These are phyloP conservation scores for Isaurus tuberculatus DNA, from an alignment of 92 coral and sea anemone species.

Conservation along the genomic window DNA sequence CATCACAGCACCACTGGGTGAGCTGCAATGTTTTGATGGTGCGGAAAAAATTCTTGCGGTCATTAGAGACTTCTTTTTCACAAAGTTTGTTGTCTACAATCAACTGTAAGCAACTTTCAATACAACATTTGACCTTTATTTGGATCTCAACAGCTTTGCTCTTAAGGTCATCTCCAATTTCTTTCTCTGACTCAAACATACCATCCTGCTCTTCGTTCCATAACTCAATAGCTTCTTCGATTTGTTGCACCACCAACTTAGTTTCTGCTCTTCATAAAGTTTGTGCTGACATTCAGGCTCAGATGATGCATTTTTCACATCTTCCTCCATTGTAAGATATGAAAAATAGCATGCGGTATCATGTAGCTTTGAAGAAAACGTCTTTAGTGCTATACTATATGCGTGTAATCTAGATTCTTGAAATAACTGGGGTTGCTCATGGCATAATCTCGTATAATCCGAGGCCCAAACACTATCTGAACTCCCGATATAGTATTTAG, in stretches of 20 bases:
- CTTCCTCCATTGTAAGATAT: conserved; percentile 37
- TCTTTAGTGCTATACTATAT: conserved; percentile 7
- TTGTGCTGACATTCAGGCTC: conserved; percentile 46
- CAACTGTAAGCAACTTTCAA: conserved; percentile 3
- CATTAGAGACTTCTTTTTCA: conserved; percentile 18
- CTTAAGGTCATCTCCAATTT: conserved; percentile 4
- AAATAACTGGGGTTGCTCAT: conserved; percentile 21
- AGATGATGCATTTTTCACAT: conserved; percentile 51
- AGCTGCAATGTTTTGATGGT: conserved; percentile 31
- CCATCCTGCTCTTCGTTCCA: conserved; percentile 40
- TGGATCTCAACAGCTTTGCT: conserved; percentile 21
- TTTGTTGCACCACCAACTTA: conserved; percentile 50
- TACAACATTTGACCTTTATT: background rate
- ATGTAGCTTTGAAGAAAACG: conserved; percentile 10
- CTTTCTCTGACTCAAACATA: background rate
- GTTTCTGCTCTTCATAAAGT: conserved; percentile 55
- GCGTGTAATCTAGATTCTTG: conserved; percentile 10
- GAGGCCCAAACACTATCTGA: conserved; percentile 54
- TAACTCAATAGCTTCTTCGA: conserved; percentile 35
- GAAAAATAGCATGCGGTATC: conserved; percentile 20
- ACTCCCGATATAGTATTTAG: conserved; percentile 50
- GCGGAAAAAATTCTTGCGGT: conserved; percentile 19
- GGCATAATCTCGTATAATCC: conserved; percentile 38
- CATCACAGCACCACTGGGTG: conserved; percentile 42
- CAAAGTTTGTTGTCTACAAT: conserved; percentile 21